These are phyloP conservation scores for Drosophila watanabei DNA, from an alignment of 1,140 invertebrate genomes.

Conservation along the genomic window DNA sequence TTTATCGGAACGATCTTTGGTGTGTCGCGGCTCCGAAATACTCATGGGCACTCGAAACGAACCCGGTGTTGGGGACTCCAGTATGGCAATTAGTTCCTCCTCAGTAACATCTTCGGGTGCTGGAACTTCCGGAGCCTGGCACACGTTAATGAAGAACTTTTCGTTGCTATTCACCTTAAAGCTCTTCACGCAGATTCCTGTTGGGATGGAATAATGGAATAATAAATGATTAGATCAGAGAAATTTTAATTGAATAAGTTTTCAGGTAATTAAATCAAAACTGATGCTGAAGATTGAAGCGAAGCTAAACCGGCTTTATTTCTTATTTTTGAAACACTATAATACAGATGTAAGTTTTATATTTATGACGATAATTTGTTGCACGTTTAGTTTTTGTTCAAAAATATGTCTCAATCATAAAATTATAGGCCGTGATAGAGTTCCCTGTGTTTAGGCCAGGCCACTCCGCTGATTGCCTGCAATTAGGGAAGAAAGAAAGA, in stretches of 20 bases:
- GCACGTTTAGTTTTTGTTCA: background rate
- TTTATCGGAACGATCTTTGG: conserved; percentile 91
- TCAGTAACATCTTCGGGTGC: conserved; percentile 93
- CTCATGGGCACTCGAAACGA: conserved; percentile 94
- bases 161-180: conserved; percentile 89
- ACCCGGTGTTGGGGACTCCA: conserved; percentile 90
- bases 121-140: conserved; percentile 91
- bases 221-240: background rate
- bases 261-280: background rate
- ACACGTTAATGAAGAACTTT: conserved; percentile 94
- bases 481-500: conserved; percentile 15
- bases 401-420: background rate
- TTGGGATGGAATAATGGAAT: background rate
- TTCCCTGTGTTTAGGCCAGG: conserved; percentile 41
- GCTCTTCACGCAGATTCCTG: conserved; percentile 94
- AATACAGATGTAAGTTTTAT: background rate
- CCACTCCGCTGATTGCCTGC: conserved; percentile 53
- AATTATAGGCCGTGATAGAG: conserved; percentile 14
- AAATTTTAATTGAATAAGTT: background rate
- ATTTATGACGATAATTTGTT: background rate
- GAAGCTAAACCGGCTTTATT: conserved; percentile 28
- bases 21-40: conserved; percentile 92
- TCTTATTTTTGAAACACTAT: conserved; percentile 5
- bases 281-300: background rate
- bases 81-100: conserved; percentile 89